phyloP scores from a whole-genome alignment of 2,888 invertebrate genomes.

The Tipula confusa region DNA sequence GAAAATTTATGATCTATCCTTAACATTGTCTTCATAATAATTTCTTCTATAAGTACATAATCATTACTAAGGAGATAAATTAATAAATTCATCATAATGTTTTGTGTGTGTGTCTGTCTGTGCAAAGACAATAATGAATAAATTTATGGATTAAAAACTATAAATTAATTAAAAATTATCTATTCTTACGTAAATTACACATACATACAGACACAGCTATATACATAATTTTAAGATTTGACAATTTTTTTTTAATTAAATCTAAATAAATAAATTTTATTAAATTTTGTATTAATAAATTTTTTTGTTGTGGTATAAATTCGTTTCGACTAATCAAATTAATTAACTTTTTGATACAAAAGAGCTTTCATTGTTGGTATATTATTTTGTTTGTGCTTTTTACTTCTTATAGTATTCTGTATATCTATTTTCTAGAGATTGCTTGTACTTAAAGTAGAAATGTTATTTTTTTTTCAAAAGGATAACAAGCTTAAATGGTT shows the following conservation, averaged over 20 bases:
- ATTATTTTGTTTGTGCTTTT: background rate
- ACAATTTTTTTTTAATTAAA: background rate
- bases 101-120: background rate
- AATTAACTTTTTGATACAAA: background rate
- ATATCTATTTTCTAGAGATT: background rate
- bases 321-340: background rate
- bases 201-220: background rate
- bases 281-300: background rate
- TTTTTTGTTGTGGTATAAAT: background rate
- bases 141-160: conserved; percentile 12
- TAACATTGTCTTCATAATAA: background rate
- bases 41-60: background rate
- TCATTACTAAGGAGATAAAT: background rate
- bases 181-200: background rate
- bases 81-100: background rate
- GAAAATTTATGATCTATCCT: background rate
- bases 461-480: background rate
- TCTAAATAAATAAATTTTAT: conserved; percentile 12
- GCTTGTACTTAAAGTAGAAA: background rate
- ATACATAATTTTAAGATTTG: background rate
- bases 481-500: background rate
- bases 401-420: background rate
- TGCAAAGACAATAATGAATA: background rate
- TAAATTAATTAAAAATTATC: conserved; percentile 12
- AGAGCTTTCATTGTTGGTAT: background rate